A percentile compares a stretch with the other conserved stretches of the same genome.
Conservation (phyloP, 2,113 vertebrate species). For the Prunella fulvescens region DNA sequence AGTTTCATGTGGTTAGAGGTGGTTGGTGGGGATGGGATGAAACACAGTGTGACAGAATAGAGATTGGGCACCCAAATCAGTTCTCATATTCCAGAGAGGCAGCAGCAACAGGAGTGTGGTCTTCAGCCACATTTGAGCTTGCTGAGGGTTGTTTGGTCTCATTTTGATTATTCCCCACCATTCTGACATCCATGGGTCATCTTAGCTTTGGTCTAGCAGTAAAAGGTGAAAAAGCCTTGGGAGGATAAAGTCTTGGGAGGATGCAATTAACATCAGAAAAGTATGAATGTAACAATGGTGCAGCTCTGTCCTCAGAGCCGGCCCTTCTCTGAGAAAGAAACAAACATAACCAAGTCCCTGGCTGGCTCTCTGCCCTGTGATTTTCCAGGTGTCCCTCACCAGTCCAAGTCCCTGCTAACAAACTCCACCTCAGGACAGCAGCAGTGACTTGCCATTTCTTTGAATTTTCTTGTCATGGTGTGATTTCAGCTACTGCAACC, state of each 20-base stretch:
- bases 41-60: neutral
- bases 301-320: neutral
- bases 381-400: neutral
- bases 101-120: neutral
- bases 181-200: neutral
- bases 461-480: neutral
- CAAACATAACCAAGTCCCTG: neutral
- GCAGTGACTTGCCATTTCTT: neutral
- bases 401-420: neutral
- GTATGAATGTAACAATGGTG: neutral
- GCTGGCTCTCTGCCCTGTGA: neutral
- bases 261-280: neutral
- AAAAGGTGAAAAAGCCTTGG: neutral
- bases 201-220: neutral
- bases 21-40: neutral
- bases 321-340: neutral
- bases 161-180: neutral
- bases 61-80: neutral
- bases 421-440: neutral
- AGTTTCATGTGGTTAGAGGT: neutral
- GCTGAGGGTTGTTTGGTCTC: neutral
- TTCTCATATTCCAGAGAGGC: neutral
- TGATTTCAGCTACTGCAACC: neutral
- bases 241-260: neutral
- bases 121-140: neutral